Conservation (phyloP, 2,888 invertebrate genomes). For the Leptinotarsa tumamoca region DNA sequence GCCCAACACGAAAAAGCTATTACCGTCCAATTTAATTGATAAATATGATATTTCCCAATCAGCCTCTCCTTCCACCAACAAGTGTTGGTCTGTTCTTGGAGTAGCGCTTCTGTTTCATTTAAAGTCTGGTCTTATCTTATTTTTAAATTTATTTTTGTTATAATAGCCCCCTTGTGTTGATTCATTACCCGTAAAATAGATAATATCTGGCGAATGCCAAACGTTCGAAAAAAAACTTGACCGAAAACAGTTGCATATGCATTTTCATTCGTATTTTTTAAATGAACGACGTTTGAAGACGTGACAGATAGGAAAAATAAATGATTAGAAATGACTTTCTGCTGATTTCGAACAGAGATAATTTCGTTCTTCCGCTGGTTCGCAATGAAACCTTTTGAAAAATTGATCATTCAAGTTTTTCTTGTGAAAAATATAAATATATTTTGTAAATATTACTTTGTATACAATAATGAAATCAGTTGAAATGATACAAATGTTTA, state of each 20-base stretch:
- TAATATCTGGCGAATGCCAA: constrained; percentile 53
- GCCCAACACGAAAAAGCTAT: constrained; percentile 43
- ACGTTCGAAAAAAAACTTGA: constrained; percentile 30
- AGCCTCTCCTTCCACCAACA: constrained; percentile 44
- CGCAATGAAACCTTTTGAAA: no score
- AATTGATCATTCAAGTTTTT: no score
- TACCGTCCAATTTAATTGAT: constrained; percentile 46
- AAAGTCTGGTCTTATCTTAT: constrained; percentile 47
- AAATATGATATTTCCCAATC: constrained; percentile 42
- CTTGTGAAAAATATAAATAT: no score
- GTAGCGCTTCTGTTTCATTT: constrained; percentile 53
- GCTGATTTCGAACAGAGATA: no score
- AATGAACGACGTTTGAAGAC: background rate
- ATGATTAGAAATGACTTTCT: background rate
- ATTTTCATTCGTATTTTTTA: background rate
- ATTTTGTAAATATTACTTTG: no score
- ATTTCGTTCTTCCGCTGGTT: no score
- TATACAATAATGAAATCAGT: no score
- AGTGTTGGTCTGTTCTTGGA: constrained; percentile 52
- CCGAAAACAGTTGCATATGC: constrained; percentile 14
- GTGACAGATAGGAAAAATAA: background rate
- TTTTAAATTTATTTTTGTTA: constrained; percentile 52
- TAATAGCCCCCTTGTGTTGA: constrained; percentile 53
- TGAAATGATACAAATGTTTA: no score
- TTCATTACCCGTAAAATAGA: constrained; percentile 53